Conservation (phyloP, 2,113 vertebrate genomes). For the Syngnathus typhle region DNA sequence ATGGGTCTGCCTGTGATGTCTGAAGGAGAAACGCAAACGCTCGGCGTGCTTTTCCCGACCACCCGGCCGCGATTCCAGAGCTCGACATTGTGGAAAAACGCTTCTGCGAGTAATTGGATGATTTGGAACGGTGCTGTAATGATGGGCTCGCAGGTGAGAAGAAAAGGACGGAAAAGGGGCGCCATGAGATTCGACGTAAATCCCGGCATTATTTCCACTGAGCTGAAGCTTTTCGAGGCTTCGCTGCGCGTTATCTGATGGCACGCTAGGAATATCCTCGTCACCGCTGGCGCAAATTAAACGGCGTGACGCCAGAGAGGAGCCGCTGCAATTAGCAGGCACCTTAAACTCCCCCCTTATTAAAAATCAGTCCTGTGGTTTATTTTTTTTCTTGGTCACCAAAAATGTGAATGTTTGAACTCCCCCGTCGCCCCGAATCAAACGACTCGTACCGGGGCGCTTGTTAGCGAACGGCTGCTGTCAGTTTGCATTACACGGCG, state of each 20-base stretch:
- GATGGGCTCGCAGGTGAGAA: constrained; percentile 47
- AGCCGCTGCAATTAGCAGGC: constrained; percentile 36
- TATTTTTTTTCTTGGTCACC: constrained; percentile 27
- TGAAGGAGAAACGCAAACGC: constrained; percentile 44
- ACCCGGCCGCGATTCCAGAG: neutral
- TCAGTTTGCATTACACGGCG: constrained; percentile 57
- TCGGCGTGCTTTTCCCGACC: neutral
- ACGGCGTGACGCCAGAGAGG: constrained; percentile 29
- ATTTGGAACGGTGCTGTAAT: neutral
- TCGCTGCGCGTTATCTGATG: constrained; percentile 46
- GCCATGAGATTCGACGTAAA: constrained; percentile 38
- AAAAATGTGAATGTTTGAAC: constrained; percentile 49
- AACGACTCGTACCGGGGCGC: constrained; percentile 26
- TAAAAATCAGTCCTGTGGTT: constrained; percentile 15
- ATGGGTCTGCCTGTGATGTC: constrained; percentile 59
- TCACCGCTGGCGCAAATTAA: constrained; percentile 35
- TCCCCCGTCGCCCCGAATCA: constrained; percentile 19
- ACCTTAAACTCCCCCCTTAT: constrained; percentile 45
- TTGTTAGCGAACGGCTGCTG: constrained; percentile 49
- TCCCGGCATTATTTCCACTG: constrained; percentile 35
- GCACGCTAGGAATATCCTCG: constrained; percentile 37
- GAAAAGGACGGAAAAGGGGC: constrained; percentile 28
- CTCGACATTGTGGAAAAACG: neutral
- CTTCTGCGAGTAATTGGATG: no score
- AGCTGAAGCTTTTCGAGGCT: constrained; percentile 32